Conservation (phyloP, 2,797 vertebrate species). For the Sebastes diaconus region DNA sequence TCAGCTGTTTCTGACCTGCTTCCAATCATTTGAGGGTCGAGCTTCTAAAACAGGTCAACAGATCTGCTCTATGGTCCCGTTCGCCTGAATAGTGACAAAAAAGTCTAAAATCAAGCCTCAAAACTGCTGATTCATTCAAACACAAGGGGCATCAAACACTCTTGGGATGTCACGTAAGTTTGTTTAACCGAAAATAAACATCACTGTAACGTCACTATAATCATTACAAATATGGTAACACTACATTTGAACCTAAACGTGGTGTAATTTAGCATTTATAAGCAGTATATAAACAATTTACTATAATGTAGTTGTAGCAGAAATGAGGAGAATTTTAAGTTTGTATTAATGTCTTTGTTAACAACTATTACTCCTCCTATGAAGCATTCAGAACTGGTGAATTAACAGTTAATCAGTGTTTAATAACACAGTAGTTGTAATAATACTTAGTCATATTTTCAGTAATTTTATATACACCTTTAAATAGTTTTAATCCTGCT, state of each 20-base stretch:
- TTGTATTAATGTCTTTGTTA: background rate
- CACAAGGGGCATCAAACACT: background rate
- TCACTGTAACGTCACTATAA: background rate
- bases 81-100: background rate
- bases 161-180: background rate
- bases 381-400: background rate
- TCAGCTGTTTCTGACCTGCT: slow-evolving; percentile 2
- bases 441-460: background rate
- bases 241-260: background rate
- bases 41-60: slow-evolving; percentile 2
- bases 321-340: background rate
- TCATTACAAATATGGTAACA: background rate
- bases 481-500: background rate
- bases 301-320: slow-evolving; percentile 2
- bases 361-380: background rate
- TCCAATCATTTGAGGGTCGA: background rate
- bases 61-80: background rate
- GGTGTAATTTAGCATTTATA: background rate
- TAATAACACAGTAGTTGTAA: background rate
- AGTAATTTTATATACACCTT: background rate
- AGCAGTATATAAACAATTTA: slow-evolving; percentile 3
- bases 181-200: slow-evolving; percentile 1
- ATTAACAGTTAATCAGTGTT: background rate
- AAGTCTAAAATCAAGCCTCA: slow-evolving; percentile 6
- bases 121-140: background rate